Percentiles rank a stretch among this genome's conserved stretches.
phyloP scores from a whole-genome alignment of 2,888 invertebrate species.

The Fragum sueziense region DNA sequence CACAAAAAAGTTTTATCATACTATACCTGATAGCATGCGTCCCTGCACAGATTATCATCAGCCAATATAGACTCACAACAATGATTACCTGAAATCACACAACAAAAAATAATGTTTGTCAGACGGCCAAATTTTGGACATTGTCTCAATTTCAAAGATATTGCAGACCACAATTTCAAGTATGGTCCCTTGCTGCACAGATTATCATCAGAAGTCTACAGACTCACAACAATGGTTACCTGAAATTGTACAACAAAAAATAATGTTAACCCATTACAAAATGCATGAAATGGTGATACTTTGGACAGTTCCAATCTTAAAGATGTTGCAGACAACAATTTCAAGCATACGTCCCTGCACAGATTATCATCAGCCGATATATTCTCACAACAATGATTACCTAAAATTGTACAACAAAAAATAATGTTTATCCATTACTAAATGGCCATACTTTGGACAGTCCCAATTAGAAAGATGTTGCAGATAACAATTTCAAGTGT shows the following conservation, averaged over 20 bases:
- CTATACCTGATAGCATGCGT: conserved; percentile 13
- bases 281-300: no score
- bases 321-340: background rate
- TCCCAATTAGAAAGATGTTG: background rate
- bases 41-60: conserved; percentile 4
- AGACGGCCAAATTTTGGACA: background rate
- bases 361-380: conserved; percentile 3
- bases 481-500: background rate
- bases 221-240: conserved; percentile 15
- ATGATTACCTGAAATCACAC: conserved; percentile 15
- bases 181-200: no score
- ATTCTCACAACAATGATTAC: conserved; percentile 9
- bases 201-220: background rate
- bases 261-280: no score
- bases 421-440: background rate
- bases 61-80: conserved; percentile 3
- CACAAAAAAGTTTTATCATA: background rate
- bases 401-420: conserved; percentile 5
- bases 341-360: conserved; percentile 1
- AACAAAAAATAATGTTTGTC: background rate
- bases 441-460: background rate
- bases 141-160: no score
- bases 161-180: no score
- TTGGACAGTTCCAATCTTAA: no score
- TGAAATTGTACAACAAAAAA: conserved; percentile 3